Percentiles rank a stretch among this genome's conserved stretches.
phyloP scores from a whole-genome alignment of 2,888 invertebrate species.

The Criorhina ranunculi region DNA sequence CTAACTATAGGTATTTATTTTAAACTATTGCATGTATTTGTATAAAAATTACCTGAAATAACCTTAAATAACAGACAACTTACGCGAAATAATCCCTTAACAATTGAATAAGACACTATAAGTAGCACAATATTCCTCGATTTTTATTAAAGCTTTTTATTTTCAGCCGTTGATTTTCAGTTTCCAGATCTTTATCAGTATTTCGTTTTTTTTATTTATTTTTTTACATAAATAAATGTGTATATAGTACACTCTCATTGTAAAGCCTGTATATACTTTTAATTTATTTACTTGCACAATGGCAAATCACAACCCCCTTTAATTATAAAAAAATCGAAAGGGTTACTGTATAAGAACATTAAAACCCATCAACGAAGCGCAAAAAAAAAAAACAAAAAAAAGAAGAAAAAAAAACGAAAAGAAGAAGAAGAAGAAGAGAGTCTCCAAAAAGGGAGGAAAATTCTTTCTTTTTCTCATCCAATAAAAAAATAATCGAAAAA shows the following conservation, averaged over 20 bases:
- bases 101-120: too few relatives aligned
- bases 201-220: background rate
- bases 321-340: conserved; percentile 77
- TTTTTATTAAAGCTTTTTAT: conserved; percentile 1
- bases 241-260: conserved; percentile 38
- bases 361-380: conserved; percentile 60
- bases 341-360: conserved; percentile 76
- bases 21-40: too few relatives aligned
- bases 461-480: conserved; percentile 75
- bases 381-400: conserved; percentile 26
- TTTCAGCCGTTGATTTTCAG: conserved; percentile 37
- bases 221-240: conserved; percentile 61
- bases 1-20: too few relatives aligned
- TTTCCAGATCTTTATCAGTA: conserved; percentile 47
- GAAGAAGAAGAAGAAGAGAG: conserved; percentile 10
- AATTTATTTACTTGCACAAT: conserved; percentile 78
- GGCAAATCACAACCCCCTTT: conserved; percentile 78
- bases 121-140: too few relatives aligned
- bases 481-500: conserved; percentile 77
- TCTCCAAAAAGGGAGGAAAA: conserved; percentile 71
- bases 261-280: conserved; percentile 75
- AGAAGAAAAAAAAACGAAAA: conserved; percentile 3
- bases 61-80: too few relatives aligned
- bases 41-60: too few relatives aligned
- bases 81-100: too few relatives aligned